phyloP scores from a whole-genome alignment of 1,140 invertebrate species.

The Anoplolepis gracilipes region DNA sequence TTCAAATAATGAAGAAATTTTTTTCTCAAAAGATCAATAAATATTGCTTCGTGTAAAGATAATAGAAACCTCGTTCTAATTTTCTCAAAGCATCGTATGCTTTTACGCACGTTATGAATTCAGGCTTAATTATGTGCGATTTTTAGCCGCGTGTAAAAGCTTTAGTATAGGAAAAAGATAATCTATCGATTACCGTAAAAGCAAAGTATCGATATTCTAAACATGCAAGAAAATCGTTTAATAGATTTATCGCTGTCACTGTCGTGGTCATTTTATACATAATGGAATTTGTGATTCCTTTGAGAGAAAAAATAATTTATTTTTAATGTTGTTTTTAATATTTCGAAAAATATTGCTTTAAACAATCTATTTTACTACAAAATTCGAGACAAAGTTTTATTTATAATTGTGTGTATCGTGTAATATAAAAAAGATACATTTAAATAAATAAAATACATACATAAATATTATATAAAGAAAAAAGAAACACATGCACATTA shows the following conservation, averaged over 20 bases:
- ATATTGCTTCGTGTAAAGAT: not conserved
- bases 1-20: not conserved
- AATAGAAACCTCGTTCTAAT: not conserved
- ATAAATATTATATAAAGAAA: too few relatives aligned
- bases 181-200: constrained; percentile 17
- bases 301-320: not conserved
- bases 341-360: too few relatives aligned
- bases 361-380: too few relatives aligned
- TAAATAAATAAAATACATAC: too few relatives aligned
- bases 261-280: not conserved
- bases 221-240: not conserved
- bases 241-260: not conserved
- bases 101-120: constrained; percentile 12
- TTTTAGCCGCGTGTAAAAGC: constrained; percentile 13
- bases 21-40: not conserved
- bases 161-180: not conserved
- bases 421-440: too few relatives aligned
- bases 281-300: not conserved
- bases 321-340: not conserved
- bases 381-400: too few relatives aligned
- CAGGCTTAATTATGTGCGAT: constrained; percentile 22
- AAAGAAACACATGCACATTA: too few relatives aligned
- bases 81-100: not conserved
- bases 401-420: too few relatives aligned
- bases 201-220: constrained; percentile 21